Base-by-base conservation (phyloP, 2,797 vertebrate species). In the Luscinia megarhynchos region DNA sequence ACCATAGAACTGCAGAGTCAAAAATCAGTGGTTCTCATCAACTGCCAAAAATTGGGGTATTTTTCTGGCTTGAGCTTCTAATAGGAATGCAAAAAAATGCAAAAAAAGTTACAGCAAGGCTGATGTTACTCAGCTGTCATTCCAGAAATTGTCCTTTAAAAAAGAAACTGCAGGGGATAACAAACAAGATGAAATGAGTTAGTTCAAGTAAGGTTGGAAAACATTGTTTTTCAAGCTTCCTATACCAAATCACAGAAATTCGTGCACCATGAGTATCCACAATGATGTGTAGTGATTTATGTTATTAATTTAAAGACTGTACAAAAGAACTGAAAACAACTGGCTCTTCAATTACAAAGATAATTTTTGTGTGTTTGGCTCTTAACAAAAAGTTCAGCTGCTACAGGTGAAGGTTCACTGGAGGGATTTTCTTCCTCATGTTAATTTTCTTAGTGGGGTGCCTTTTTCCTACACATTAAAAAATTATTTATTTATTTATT, bases 11-110 rank as follows among this genome's bases (percentile, higher is more conserved):
- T 87, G 90, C 79, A 73, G 95, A 34, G 66, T 97, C 95, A 97
- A 93, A 96, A 95, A 94, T 92, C 73, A 89, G 67, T 64, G 36
- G 85, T 92, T 97, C 94, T 97, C 41, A 97, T 93, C 95, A 50
- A 36, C 66, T 89, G 96, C 96, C 97, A 98, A 93, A 76, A 94
- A 72, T 23, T 34, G 92, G 92, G 93, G 84, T 67, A 36, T 70
- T 93, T 94, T 94, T 95, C 94, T 96, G 94, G 94, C 92, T 94
- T 74, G 63, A 57, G n/a, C 23, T 87, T 96, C 92, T 88, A 59
- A 75, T 62, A 96, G 92, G 92, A 97, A 95, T 85, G 17, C 10
- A 62, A 2, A 81, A 88, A 96, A 96, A 92, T 48, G 93, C 54
- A 94, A 64, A 93, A 38, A 57, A 63, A 79, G 70, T 79, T 96